phyloP scores from a whole-genome alignment of 2,888 invertebrate genomes.

The Caenorhabditis becei region DNA sequence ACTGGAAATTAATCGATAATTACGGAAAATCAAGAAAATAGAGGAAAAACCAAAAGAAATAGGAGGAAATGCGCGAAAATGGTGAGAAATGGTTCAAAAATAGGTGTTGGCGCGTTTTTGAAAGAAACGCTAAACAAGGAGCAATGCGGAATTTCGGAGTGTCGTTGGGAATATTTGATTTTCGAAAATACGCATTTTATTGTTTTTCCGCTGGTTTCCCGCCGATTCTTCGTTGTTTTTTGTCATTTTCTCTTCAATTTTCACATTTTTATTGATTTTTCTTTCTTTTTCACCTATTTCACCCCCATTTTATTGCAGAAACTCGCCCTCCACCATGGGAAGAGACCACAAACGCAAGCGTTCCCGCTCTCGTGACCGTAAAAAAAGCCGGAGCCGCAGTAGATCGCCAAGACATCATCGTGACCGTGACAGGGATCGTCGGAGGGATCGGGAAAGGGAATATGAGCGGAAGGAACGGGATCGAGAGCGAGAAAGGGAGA shows the following conservation, averaged over 20 bases:
- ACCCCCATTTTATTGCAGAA: neutral
- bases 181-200: constrained; percentile 22
- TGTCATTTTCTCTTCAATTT: neutral
- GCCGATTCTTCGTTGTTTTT: constrained; percentile 1
- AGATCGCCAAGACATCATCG: constrained; percentile 30
- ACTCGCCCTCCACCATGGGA: constrained; percentile 31
- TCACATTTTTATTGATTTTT: neutral
- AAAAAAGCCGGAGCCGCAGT: constrained; percentile 47
- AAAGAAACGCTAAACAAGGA: constrained; percentile 14
- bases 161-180: constrained; percentile 36
- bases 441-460: constrained; percentile 52
- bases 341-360: constrained; percentile 48
- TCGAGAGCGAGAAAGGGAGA: constrained; percentile 36
- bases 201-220: neutral
- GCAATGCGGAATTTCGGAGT: constrained; percentile 34
- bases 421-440: constrained; percentile 42
- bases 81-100: neutral
- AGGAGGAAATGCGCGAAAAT: neutral
- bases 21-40: neutral
- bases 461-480: constrained; percentile 28
- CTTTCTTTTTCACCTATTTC: neutral
- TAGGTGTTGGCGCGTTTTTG: neutral
- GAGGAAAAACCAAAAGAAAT: neutral
- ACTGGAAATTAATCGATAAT: neutral
- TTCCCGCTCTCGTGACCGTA: constrained; percentile 52